Evolutionary conservation across 2,797 vertebrate genomes (phyloP).

Genomic region (Molothrus ater): DNA sequence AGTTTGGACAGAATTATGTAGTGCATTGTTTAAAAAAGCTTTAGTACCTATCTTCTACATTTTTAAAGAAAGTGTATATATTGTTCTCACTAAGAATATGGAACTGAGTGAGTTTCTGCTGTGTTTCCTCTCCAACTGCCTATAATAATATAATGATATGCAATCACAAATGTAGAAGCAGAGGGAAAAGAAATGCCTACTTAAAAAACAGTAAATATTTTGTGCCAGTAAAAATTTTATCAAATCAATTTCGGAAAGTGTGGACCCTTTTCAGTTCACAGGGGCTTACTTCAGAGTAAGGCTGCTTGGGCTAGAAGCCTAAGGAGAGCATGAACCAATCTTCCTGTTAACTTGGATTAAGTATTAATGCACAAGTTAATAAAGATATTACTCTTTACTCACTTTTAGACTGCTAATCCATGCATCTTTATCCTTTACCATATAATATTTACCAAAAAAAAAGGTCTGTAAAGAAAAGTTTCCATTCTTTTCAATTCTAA

Average conservation of each 20-base stretch:
- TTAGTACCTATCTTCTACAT: neutral
- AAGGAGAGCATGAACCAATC: neutral
- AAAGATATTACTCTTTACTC: neutral
- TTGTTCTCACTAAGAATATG: neutral
- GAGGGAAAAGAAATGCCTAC: neutral
- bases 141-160: neutral
- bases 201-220: neutral
- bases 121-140: fast-evolving
- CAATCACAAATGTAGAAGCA: neutral
- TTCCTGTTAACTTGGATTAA: neutral
- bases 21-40: neutral
- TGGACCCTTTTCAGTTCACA: neutral
- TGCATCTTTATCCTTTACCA: neutral
- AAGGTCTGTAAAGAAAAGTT: neutral
- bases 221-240: neutral
- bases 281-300: neutral
- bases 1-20: neutral
- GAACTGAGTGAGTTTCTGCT: neutral
- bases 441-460: neutral
- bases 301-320: neutral
- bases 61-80: neutral
- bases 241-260: neutral
- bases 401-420: neutral
- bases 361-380: neutral
- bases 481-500: neutral